phyloP scores from a whole-genome alignment of 2,888 invertebrate species.

The Lymantria dispar region DNA sequence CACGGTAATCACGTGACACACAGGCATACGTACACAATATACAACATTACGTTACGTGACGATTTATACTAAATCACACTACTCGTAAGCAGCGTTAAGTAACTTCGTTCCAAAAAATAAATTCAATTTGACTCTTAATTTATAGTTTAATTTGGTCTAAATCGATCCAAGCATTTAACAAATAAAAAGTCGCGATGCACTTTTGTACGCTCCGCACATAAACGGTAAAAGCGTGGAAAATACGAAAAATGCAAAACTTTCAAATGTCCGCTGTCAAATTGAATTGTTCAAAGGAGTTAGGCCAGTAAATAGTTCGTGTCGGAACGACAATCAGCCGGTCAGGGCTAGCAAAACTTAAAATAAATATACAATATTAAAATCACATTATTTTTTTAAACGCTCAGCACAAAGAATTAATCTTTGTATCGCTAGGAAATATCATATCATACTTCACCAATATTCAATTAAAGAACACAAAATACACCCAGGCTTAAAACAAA shows the following conservation, averaged over 20 bases:
- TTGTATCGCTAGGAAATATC: no score
- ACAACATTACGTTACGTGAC: no score
- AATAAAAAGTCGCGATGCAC: neutral
- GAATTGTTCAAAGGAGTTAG: slow-evolving; percentile 36
- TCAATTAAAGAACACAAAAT: no score
- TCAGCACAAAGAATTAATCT: no score
- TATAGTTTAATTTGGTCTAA: neutral
- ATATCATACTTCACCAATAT: no score
- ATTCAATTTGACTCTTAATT: slow-evolving; percentile 6
- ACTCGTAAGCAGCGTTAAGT: no score
- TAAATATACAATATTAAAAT: neutral
- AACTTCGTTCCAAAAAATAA: no score
- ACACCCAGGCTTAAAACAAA: no score
- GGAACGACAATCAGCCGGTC: slow-evolving; percentile 21
- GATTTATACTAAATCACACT: no score
- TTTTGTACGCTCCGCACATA: slow-evolving; percentile 5
- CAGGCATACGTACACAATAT: no score
- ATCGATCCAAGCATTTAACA: neutral
- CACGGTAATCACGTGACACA: no score
- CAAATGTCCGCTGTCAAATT: slow-evolving; percentile 27
- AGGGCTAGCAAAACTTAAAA: slow-evolving; percentile 15
- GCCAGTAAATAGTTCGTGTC: slow-evolving; percentile 33
- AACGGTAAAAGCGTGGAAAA: slow-evolving; percentile 6
- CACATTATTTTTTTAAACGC: neutral
- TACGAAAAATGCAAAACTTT: slow-evolving; percentile 25